Evolutionary conservation across 2,888 invertebrate genomes (phyloP), one percentile per base, ranked within the genome.

Genomic region (Drosophila algonquin): DNA sequence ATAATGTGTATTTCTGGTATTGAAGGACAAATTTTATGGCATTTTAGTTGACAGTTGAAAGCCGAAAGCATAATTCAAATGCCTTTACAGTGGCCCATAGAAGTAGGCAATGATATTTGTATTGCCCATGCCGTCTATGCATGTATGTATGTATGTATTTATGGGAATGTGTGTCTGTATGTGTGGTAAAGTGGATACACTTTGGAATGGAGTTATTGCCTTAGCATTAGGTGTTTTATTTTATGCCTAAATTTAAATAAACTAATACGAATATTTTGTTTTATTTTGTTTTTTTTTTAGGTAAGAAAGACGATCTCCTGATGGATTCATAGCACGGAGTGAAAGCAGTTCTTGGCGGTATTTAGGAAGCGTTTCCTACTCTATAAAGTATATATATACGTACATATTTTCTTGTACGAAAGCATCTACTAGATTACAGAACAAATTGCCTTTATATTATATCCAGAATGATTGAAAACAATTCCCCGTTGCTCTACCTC

Each of bases 1-100:
- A 67, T 67, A 57, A 65, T 67, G 67, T 40, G 45, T 45, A 52
- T 52, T 40, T 47, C 30, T 35, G 67, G 47, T 61, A 58, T 79
- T 74, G 65, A 62, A 63, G 65, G 65, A 68, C 59, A 76, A 74
- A 70, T 76, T 71, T 67, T 61, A 73, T 73, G 50, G 73, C 60
- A 35, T 73, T 62, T 67, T 73, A 73, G 60, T 73, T 73, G 65
- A 73, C 73, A 73, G 59, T 73, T 48, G 58, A 72, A 54, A 65
- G 51, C 51, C 55, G 35, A 30, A 14, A 27, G 45, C 45, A 51
- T 65, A 40, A 55, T 54, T 46, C 35, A 60, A 27, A 40, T 57
- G 50, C n/a, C 46, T 21, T 10, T 40, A 7, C 35, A 64, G 47
- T 57, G 40, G 65, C 51, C 53, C 55, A 16, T 40, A 53, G 10